Conservation (phyloP, 2,113 vertebrate species). For the Benitochromis conjunctus region DNA sequence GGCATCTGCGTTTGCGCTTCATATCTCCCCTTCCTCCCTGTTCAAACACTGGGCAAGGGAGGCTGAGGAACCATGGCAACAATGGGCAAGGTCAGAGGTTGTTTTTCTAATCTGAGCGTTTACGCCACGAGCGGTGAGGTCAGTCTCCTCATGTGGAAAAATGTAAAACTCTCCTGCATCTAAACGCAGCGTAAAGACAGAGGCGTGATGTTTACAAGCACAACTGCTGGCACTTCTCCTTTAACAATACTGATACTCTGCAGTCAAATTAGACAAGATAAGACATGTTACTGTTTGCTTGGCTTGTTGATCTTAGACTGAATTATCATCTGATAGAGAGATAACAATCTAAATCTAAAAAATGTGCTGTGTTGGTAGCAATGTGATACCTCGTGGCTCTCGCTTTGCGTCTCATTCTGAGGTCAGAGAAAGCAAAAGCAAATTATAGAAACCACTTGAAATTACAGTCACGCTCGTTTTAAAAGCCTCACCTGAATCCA, state of each 20-base stretch:
- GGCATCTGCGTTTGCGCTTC: constrained; percentile 42
- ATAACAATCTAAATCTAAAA: constrained; percentile 3
- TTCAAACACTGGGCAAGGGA: constrained; percentile 26
- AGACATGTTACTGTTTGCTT: constrained; percentile 24
- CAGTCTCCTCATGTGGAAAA: constrained; percentile 49
- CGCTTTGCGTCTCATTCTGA: constrained; percentile 21
- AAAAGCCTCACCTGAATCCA: constrained; percentile 49
- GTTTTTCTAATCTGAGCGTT: constrained; percentile 56
- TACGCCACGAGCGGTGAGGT: constrained; percentile 47
- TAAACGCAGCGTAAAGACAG: background rate
- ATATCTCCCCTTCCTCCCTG: constrained; percentile 6
- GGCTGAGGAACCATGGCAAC: constrained; percentile 69
- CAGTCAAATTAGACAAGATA: constrained; percentile 44
- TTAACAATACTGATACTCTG: background rate
- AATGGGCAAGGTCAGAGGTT: constrained; percentile 62
- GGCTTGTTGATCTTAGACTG: background rate
- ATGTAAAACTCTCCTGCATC: constrained; percentile 6
- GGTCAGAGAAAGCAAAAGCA: constrained; percentile 18
- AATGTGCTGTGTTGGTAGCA: background rate
- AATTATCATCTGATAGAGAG: constrained; percentile 9
- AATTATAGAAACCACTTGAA: constrained; percentile 51
- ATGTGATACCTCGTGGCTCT: constrained; percentile 24
- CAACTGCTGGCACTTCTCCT: background rate
- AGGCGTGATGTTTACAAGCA: background rate
- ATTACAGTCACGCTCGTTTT: constrained; percentile 48